phyloP scores from a whole-genome alignment of 2,888 invertebrate species.

The Tridacna crocea region DNA sequence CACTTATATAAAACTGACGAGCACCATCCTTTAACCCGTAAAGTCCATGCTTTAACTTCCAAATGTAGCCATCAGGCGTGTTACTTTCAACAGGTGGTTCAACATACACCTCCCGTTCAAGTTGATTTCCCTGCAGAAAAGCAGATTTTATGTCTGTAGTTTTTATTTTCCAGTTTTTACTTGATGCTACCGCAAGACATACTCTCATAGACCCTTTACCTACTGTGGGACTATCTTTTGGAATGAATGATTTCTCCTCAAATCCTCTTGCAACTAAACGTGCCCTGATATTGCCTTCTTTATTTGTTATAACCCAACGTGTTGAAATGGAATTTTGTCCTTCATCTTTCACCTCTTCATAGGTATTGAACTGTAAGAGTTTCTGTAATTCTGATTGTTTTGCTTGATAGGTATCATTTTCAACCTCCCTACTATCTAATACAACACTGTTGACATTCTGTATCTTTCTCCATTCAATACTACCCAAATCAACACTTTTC shows the following conservation, averaged over 20 bases:
- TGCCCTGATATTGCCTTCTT: slow-evolving; percentile 11
- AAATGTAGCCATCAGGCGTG: slow-evolving; percentile 16
- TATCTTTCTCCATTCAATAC: slow-evolving; percentile 2
- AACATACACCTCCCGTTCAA: slow-evolving; percentile 51
- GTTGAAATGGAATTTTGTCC: slow-evolving; percentile 36
- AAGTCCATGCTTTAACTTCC: too few species aligned
- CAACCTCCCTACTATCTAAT: not conserved
- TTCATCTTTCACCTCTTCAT: slow-evolving; percentile 38
- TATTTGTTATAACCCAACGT: slow-evolving; percentile 38
- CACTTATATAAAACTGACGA: not conserved
- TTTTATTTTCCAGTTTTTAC: slow-evolving; percentile 52
- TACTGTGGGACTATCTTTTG: slow-evolving; percentile 50
- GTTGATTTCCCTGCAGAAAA: slow-evolving; percentile 58
- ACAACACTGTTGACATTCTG: not conserved
- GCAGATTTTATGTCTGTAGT: slow-evolving; percentile 59
- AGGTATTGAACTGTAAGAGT: slow-evolving; percentile 37
- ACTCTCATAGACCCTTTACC: slow-evolving; percentile 44
- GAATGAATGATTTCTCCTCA: slow-evolving; percentile 26
- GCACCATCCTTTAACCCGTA: not conserved
- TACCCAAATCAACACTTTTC: slow-evolving; percentile 7
- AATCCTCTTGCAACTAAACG: too few species aligned
- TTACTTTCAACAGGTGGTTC: slow-evolving; percentile 50
- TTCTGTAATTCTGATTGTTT: slow-evolving; percentile 46
- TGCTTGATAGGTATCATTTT: slow-evolving; percentile 20
- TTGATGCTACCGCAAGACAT: slow-evolving; percentile 37